Conservation (phyloP, 1,140 invertebrate species). For the Metaphire vulgaris region DNA sequence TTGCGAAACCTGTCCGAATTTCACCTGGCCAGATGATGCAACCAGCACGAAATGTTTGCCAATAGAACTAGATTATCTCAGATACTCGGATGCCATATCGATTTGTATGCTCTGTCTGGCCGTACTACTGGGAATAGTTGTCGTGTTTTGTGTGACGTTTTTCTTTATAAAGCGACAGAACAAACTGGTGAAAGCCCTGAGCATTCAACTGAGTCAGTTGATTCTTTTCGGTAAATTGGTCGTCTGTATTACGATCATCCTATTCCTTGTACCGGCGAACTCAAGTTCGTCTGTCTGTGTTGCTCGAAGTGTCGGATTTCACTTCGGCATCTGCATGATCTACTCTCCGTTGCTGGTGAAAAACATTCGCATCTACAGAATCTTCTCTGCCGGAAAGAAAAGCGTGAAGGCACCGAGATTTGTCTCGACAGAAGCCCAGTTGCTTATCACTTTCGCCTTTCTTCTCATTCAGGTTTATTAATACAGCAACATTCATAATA, state of each 20-base stretch:
- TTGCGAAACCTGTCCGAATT: not conserved
- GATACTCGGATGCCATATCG: not conserved
- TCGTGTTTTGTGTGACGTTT: not conserved
- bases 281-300: not conserved
- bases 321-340: not conserved
- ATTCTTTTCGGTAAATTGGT: not conserved
- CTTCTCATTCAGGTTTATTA: too few species aligned
- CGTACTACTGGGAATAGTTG: not conserved
- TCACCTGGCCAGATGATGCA: not conserved
- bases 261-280: not conserved
- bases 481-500: too few species aligned
- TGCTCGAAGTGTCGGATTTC: not conserved
- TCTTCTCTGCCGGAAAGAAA: not conserved
- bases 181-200: not conserved
- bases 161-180: not conserved
- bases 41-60: not conserved
- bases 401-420: not conserved
- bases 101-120: not conserved
- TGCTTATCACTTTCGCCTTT: too few species aligned
- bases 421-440: not conserved
- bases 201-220: not conserved
- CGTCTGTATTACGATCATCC: not conserved
- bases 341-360: conserved; percentile 2
- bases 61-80: not conserved
- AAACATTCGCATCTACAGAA: not conserved